phyloP scores from a whole-genome alignment of 2,113 vertebrate species.

The Lepidothrix coronata region DNA sequence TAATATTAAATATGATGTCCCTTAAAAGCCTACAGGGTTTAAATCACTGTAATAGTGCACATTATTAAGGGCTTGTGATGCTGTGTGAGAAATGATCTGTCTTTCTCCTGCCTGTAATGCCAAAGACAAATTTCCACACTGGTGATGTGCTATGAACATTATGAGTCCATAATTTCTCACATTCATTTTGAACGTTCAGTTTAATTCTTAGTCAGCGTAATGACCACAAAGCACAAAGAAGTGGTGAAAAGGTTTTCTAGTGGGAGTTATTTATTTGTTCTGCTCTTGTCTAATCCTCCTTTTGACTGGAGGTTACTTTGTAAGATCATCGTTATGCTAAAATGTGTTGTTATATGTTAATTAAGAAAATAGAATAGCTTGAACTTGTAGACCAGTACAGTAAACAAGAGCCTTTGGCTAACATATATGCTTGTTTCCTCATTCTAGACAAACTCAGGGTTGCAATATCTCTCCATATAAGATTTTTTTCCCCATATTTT shows the following conservation, averaged over 20 bases:
- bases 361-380: not conserved
- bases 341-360: constrained; percentile 4
- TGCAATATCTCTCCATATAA: not conserved
- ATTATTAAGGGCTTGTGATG: not conserved
- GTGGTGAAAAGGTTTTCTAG: not conserved
- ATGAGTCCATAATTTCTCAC: not conserved
- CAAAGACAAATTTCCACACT: constrained; percentile 6
- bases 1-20: constrained; percentile 18
- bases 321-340: not conserved
- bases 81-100: constrained; percentile 26
- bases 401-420: not conserved
- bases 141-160: not conserved
- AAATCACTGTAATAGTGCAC: constrained; percentile 26
- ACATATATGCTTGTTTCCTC: not conserved
- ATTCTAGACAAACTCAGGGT: not conserved
- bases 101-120: not conserved
- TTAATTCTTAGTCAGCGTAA: constrained; percentile 1
- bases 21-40: not conserved
- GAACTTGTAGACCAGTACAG: not conserved
- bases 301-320: not conserved
- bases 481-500: not conserved
- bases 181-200: not conserved
- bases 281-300: not conserved
- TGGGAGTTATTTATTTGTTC: not conserved
- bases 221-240: not conserved